Evolutionary conservation across 2,888 invertebrate genomes (phyloP).

Genomic region (Malthinus flaveolus): DNA sequence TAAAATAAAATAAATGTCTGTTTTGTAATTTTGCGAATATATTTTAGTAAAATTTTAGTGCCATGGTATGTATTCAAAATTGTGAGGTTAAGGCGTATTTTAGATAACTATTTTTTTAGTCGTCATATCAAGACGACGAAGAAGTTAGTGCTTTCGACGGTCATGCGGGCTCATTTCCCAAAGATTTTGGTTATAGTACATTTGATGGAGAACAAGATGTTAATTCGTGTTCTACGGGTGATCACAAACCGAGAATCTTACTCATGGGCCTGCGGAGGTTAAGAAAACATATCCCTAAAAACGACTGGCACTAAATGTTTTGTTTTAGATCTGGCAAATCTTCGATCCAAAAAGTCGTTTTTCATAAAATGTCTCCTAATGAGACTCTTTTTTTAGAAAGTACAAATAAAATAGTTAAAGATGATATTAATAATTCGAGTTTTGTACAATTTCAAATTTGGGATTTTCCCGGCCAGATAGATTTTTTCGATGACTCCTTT

Average conservation of each 20-base stretch:
- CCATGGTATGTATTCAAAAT: not conserved
- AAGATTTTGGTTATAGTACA: constrained; percentile 89
- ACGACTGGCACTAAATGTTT: not conserved
- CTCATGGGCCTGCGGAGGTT: constrained; percentile 93
- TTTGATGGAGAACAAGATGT: constrained; percentile 82
- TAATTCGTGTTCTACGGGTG: constrained; percentile 64
- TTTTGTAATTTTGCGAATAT: no score
- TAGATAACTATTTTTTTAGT: constrained; percentile 30
- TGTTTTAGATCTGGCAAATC: constrained; percentile 93
- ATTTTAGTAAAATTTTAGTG: not conserved
- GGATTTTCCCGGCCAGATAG: constrained; percentile 99
- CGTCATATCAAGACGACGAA: constrained; percentile 55
- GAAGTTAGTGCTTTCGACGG: constrained; percentile 52
- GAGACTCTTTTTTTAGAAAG: constrained; percentile 98
- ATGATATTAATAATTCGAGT: constrained; percentile 94
- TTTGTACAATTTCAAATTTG: constrained; percentile 99
- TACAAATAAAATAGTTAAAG: constrained; percentile 97
- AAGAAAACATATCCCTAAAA: constrained; percentile 6
- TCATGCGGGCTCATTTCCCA: constrained; percentile 77
- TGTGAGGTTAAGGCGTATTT: not conserved
- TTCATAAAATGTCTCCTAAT: constrained; percentile 99
- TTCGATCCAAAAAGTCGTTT: constrained; percentile 99
- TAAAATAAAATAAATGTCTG: no score
- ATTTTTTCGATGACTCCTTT: constrained; percentile 95
- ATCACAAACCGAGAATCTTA: constrained; percentile 90